Evolutionary conservation across 2,888 invertebrate genomes (phyloP), one percentile per base, ranked within the genome.

Genomic region (Synergus umbraculus): DNA sequence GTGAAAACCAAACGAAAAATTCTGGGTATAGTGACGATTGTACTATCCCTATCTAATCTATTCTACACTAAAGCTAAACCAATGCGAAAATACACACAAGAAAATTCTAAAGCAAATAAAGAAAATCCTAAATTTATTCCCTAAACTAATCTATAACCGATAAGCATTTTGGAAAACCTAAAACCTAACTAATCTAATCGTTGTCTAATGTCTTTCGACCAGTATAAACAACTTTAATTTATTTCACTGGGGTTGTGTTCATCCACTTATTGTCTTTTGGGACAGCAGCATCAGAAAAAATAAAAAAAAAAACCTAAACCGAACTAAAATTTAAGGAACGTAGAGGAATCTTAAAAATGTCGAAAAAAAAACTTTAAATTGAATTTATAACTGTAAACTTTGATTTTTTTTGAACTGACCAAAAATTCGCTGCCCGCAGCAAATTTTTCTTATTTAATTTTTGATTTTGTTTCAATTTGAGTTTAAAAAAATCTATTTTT

Each of bases 161-260:
- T 37, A 54, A 37, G 49, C 37, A 54, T 29, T 37, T 8, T 54
- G 37, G 54, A 58, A 73, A 73, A 18, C 41, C n/a, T 54, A 37
- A 44, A 18, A 37, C 41, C 54, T 49, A 73, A n/a, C 41, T 73
- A 73, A 54, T 37, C 73, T 73, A 73, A 18, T 54, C n/a, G 37
- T 41, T 37, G 13, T 58, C 73, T 54, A 54, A 54, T 54, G 41
- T 54, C 73, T 73, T 37, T 73, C 73, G 54, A 73, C 37, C 54
- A 41, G n/a, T 37, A 49, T n/a, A 37, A 73, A 54, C 54, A 54
- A 54, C n/a, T 29, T 15, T 73, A 54, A 5, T 54, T 73, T 58
- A 22, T 37, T 81, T 81, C 80, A 82, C 82, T 76, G 76, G 83
- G 73, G 78, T 58, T 18, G 54, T 81, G 10, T 77, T 79, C 81